Percentiles rank a stretch among this genome's conserved stretches.
Conservation (phyloP, 2,113 vertebrate genomes). For the sheep (Ovis aries) region DNA sequence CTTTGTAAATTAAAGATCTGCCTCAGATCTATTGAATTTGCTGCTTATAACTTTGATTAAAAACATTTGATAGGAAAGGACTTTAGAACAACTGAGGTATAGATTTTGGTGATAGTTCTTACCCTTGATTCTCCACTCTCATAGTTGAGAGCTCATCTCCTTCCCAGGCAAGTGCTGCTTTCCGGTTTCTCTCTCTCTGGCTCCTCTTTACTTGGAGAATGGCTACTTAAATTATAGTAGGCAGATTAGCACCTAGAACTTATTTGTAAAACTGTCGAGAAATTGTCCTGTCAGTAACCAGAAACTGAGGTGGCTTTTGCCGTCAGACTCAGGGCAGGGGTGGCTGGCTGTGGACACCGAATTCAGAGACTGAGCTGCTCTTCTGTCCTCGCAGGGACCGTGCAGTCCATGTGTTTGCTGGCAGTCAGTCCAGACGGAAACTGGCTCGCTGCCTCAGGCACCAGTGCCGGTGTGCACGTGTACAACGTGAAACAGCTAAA, state of each 20-base stretch:
- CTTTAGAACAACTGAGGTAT: background rate
- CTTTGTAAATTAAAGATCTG: background rate
- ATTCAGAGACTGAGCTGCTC: background rate
- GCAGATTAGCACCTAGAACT: background rate
- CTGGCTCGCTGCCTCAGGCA: constrained; percentile 87
- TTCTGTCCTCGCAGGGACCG: constrained; percentile 75
- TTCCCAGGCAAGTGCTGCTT: background rate
- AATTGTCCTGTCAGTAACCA: background rate
- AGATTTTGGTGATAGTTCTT: background rate
- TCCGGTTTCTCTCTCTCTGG: background rate
- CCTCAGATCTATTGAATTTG: background rate
- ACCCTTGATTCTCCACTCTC: background rate
- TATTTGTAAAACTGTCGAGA: background rate
- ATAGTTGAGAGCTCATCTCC: background rate
- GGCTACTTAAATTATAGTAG: background rate
- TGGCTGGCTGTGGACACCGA: background rate
- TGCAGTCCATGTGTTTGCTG: constrained; percentile 86
- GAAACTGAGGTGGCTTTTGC: background rate
- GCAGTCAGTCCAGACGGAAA: constrained; percentile 84
- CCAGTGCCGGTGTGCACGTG: constrained; percentile 83
- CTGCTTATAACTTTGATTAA: background rate
- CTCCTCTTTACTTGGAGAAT: background rate
- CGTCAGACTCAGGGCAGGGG: background rate
- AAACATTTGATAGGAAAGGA: background rate
- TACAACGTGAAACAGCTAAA: constrained; percentile 85